Evolutionary conservation across 1,140 invertebrate species (phyloP), one percentile per base, ranked within the genome.

Genomic region (Cephus cinctus): DNA sequence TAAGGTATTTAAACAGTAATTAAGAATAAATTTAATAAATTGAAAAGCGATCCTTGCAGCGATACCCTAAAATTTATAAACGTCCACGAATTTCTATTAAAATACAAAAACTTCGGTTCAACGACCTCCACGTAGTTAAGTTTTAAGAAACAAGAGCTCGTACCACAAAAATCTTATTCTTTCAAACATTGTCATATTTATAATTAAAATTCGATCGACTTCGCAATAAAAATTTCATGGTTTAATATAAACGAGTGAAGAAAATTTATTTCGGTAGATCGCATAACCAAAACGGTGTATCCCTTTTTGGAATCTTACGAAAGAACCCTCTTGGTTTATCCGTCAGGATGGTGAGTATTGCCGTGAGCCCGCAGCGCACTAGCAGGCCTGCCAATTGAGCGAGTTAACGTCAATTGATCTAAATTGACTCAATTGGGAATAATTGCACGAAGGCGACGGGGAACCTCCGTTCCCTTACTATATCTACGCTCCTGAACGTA

Each of bases 371-470:
- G 39, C 18, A 14, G 39, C 9, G 39, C 18, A 27, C 25, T 8
- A 43, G 43, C 21, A 30, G 62, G 56, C 65, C 61, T n/a, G 61
- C 52, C 69, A 75, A 75, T 75, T 75, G 63, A 69, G 48, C 46
- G 61, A 75, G 70, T 75, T 73, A 61, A 73, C 65, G 59, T 61
- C 68, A 75, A 75, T 75, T 72, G 65, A 64, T 47, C 60, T 75
- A 72, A 75, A 73, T 62, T 70, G 52, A 68, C 69, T 67, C 61
- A 75, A 75, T 75, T 75, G 67, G 52, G 23, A 31, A 54, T 41
- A 44, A 48, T 43, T 56, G 43, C 38, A 47, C 27, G 11, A 34
- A 42, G 32, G 19, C 41, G 39, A 41, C 39, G 39, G 39, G 39
- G 39, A 9, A 38, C 20, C 39, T 41, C 15, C 18, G 39, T 36